Conservation (phyloP, 2,113 vertebrate genomes). For the Xenopus borealis region DNA sequence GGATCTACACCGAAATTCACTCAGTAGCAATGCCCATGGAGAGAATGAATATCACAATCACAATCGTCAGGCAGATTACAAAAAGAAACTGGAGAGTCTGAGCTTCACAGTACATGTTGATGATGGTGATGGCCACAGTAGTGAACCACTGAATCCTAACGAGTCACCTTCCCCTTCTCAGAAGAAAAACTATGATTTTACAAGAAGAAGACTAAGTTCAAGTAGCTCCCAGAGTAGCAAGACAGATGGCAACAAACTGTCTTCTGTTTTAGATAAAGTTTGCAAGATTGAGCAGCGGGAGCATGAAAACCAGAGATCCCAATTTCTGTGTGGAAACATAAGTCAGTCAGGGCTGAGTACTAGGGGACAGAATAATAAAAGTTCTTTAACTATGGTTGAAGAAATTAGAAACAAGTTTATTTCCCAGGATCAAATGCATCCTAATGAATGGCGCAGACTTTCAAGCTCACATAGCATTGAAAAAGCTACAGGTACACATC, state of each 20-base stretch:
- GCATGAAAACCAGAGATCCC: conserved; percentile 62
- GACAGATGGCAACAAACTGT: conserved; percentile 53
- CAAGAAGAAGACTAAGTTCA: conserved; percentile 54
- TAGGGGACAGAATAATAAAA: conserved; percentile 41
- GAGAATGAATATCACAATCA: not conserved
- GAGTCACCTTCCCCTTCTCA: conserved; percentile 65
- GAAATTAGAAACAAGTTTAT: conserved; percentile 61
- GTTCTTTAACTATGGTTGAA: conserved; percentile 59
- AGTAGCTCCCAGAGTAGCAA: conserved; percentile 52
- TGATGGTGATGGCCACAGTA: conserved; percentile 15
- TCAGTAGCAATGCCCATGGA: conserved; percentile 48
- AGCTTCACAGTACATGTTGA: conserved; percentile 53
- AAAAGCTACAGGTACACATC: conserved; percentile 33
- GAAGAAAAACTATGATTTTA: conserved; percentile 52
- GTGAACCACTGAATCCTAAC: conserved; percentile 60
- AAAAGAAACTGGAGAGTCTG: conserved; percentile 48
- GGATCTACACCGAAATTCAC: conserved; percentile 55
- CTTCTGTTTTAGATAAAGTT: conserved; percentile 88
- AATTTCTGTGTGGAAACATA: conserved; percentile 44
- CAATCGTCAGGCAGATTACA: conserved; percentile 44
- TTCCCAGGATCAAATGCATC: conserved; percentile 48
- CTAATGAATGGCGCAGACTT: conserved; percentile 23
- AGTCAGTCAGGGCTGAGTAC: conserved; percentile 47
- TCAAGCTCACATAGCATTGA: conserved; percentile 48
- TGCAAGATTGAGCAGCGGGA: conserved; percentile 82